Base-by-base conservation (phyloP, 1,140 invertebrate genomes). In the Aphis craccivora region DNA sequence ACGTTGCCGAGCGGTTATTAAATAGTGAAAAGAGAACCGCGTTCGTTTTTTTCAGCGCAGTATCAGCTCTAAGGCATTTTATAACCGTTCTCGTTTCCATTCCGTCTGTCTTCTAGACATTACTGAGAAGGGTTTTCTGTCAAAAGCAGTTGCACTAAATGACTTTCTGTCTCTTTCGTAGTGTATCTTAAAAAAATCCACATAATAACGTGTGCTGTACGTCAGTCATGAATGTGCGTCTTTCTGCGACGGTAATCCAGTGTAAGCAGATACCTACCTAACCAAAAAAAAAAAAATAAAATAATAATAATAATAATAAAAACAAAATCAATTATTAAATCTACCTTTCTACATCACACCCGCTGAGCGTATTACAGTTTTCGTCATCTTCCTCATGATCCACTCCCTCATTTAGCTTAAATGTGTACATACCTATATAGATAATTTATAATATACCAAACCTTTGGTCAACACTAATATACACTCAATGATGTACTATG, bases 151-250 rank as follows among this genome's bases (percentile, higher is more conserved):
- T 4, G 25, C 25, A 1, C 40, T n/a, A 45, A 86, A 86, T 45
- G 43, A 86, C 43, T 86, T 40, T n/a, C 25, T 45, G 84, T 9
- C 43, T 43, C 43, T 20, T 86, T 45, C 84, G 25, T 43, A 76
- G 30, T 35, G 60, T 76, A n/a, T 76, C 60, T 76, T n/a, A 35
- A 76, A 86, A 86, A 86, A 86, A 25, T 86, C 40, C 84, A 86
- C 37, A 18, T 76, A 45, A 86, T 23, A 37, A 84, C 83, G 43
- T 86, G 25, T 45, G 23, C 45, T 67, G 23, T 45, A 43, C 43
- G 40, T 25, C 83, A 76, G 60, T 1, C 83, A 23, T 83, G 81
- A 37, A 37, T 83, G 40, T 76, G 14, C 23, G 37, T 11, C 20
- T 37, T 43, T 0, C 9, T 43, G 23, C 3, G 83, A 25, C 23